Conservation (phyloP, 2,797 vertebrate genomes). For the Sphenopsis melanotis region DNA sequence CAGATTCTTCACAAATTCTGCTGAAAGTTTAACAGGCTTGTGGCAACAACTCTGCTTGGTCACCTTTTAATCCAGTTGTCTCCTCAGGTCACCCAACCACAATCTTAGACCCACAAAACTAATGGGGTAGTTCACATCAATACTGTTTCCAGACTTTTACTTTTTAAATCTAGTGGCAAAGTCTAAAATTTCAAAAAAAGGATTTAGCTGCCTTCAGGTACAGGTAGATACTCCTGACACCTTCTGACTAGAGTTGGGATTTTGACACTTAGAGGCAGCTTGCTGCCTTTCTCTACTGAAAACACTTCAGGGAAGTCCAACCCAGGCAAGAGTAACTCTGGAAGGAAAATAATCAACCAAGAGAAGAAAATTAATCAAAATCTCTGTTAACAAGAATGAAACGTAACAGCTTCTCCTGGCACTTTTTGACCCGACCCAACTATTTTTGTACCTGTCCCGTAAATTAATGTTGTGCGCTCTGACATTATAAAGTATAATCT, state of each 20-base stretch:
- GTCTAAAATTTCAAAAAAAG: neutral
- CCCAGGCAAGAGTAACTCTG: neutral
- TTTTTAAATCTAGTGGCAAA: neutral
- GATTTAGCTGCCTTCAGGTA: neutral
- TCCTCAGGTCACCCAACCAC: neutral
- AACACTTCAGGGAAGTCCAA: neutral
- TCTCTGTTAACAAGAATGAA: neutral
- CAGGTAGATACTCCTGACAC: neutral
- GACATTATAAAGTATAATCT: neutral
- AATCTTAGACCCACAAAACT: neutral
- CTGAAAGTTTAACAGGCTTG: neutral
- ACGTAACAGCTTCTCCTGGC: neutral
- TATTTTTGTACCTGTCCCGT: neutral
- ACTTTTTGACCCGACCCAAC: neutral
- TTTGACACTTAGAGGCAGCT: neutral
- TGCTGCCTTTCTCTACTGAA: neutral
- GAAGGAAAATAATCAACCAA: neutral
- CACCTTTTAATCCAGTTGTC: neutral
- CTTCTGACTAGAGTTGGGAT: neutral
- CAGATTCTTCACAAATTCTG: neutral
- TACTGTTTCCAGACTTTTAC: neutral
- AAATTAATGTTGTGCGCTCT: neutral
- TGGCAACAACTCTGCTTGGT: neutral
- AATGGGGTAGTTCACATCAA: neutral
- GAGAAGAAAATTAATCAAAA: neutral